Conservation (phyloP, 2,113 vertebrate genomes). For the Phalacrocorax brasilianus region DNA sequence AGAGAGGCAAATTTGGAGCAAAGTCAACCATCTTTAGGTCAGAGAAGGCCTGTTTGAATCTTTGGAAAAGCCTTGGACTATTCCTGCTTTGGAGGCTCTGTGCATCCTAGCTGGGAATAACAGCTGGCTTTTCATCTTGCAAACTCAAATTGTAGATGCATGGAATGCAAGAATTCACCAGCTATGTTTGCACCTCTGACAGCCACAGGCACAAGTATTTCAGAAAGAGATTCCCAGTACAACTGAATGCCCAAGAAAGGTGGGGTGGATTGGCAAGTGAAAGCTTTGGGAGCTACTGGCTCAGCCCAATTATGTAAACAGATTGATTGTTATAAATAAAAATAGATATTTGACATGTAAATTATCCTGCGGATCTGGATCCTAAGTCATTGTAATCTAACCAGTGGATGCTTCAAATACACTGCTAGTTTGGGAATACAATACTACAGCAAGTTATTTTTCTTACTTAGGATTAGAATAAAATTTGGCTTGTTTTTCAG, state of each 20-base stretch:
- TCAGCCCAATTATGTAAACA: background rate
- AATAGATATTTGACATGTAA: background rate
- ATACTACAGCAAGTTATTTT: background rate
- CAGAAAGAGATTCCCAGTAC: background rate
- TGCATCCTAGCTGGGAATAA: background rate
- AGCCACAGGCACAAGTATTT: background rate
- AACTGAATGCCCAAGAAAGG: background rate
- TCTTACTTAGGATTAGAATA: background rate
- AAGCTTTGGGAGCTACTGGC: background rate
- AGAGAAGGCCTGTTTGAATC: background rate
- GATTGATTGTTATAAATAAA: background rate
- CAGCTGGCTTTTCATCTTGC: background rate
- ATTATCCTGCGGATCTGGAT: background rate
- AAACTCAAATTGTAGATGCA: background rate
- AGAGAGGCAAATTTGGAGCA: background rate
- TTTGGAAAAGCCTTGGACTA: background rate
- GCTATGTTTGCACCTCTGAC: background rate
- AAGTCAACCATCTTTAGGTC: background rate
- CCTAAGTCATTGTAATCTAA: background rate
- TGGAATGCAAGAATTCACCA: background rate
- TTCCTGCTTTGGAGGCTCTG: background rate
- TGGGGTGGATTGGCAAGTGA: background rate
- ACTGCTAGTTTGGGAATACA: background rate
- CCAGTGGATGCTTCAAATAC: background rate
- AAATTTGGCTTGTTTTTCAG: background rate